Conservation (phyloP, 2,888 invertebrate genomes). For the Drosophila eohydei region DNA sequence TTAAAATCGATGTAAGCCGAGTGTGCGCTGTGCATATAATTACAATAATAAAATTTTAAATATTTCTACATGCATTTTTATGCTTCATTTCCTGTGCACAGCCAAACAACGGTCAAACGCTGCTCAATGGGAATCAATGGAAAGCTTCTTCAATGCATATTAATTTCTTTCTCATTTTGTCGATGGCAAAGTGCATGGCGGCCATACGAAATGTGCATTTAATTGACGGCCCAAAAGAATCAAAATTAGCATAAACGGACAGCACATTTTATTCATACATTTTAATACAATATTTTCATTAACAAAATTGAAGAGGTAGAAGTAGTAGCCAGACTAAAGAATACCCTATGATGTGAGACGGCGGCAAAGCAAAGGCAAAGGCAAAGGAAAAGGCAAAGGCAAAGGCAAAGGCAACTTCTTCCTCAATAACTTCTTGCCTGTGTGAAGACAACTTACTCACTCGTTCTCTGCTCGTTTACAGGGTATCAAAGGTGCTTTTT, state of each 20-base stretch:
- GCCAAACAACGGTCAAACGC: slow-evolving; percentile 32
- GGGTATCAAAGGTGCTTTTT: slow-evolving; percentile 29
- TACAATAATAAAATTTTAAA: slow-evolving; percentile 66
- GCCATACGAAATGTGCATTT: slow-evolving; percentile 78
- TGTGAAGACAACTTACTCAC: not conserved
- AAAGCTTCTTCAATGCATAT: slow-evolving; percentile 69
- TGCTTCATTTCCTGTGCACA: slow-evolving; percentile 74
- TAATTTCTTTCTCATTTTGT: slow-evolving; percentile 50
- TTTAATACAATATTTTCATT: slow-evolving; percentile 72
- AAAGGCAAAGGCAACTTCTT: not conserved
- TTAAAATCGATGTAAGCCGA: slow-evolving; percentile 69
- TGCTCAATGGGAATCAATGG: slow-evolving; percentile 34
- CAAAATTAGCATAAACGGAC: slow-evolving; percentile 66
- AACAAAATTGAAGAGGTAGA: slow-evolving; percentile 33
- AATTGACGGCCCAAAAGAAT: slow-evolving; percentile 64
- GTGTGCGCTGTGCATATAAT: slow-evolving; percentile 63
- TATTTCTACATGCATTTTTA: slow-evolving; percentile 70
- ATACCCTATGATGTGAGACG: slow-evolving; percentile 2
- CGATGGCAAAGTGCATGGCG: slow-evolving; percentile 72
- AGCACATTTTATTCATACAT: slow-evolving; percentile 35
- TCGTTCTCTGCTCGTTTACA: not conserved
- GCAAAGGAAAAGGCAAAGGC: not conserved
- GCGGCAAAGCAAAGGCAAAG: not conserved
- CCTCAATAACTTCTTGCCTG: not conserved
- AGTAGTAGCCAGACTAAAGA: not conserved